These are phyloP conservation scores for Palythoa caribaeorum DNA, from an alignment of 92 coral and sea anemone genomes.

Conservation along the genomic window DNA sequence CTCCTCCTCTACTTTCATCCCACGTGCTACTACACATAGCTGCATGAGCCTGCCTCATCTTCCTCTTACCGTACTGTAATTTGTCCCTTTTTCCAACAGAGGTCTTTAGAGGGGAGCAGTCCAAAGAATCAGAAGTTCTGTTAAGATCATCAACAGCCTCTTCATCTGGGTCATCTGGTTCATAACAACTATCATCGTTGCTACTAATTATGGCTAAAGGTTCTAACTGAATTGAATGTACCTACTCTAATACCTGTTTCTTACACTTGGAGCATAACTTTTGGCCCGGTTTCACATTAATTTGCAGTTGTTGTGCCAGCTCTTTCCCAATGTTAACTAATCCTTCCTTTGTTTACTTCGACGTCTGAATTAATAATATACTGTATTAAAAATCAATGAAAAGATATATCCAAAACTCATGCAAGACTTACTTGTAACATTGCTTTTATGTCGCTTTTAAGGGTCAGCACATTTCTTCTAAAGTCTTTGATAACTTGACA, in stretches of 20 bases:
- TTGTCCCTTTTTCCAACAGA: slow-evolving; percentile 37
- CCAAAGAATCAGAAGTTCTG: slow-evolving; percentile 23
- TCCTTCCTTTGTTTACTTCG: background rate
- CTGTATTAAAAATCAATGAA: slow-evolving; percentile 14
- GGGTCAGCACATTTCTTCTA: slow-evolving; percentile 40
- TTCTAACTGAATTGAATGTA: background rate
- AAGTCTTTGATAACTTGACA: slow-evolving; percentile 36
- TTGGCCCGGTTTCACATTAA: slow-evolving; percentile 32
- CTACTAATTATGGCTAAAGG: background rate
- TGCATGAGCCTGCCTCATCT: slow-evolving; percentile 2
- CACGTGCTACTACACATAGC: slow-evolving; percentile 24
- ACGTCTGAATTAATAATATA: background rate
- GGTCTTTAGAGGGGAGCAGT: slow-evolving; percentile 11
- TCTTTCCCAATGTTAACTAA: slow-evolving; percentile 43
- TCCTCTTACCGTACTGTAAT: background rate
- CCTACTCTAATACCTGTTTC: slow-evolving; percentile 30
- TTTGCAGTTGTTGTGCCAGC: slow-evolving; percentile 32
- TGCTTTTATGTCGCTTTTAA: background rate
- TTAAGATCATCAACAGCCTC: slow-evolving; percentile 10
- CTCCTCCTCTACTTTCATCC: slow-evolving; percentile 7
- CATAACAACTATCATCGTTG: background rate
- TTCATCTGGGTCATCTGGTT: slow-evolving; percentile 13
- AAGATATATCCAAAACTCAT: background rate
- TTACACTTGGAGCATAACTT: slow-evolving; percentile 25
- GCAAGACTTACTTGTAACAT: slow-evolving; percentile 25